A percentile compares a stretch with the other conserved stretches of the same genome.
Evolutionary conservation across 1,140 invertebrate genomes (phyloP).

Genomic region (Achatina immaculata): DNA sequence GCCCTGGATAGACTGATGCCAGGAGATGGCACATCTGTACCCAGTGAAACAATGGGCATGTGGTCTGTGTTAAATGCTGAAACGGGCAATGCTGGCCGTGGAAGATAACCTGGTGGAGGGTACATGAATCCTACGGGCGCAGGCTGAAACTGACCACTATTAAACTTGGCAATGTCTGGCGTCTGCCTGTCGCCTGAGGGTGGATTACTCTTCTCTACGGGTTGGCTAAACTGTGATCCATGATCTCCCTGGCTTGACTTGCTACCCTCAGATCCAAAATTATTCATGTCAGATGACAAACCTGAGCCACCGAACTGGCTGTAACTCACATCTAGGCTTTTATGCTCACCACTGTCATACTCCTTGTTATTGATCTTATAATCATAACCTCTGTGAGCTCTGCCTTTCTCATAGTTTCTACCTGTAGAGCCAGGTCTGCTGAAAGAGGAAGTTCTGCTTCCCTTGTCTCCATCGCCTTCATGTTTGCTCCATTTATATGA

Average conservation of each 20-base stretch:
- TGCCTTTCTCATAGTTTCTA: conserved; percentile 25
- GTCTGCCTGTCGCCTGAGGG: not conserved
- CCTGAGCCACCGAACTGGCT: conserved; percentile 9
- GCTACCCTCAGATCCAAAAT: conserved; percentile 23
- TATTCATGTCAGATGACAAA: conserved; percentile 3
- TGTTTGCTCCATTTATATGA: conserved; percentile 14
- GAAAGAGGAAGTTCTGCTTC: conserved; percentile 12
- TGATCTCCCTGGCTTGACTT: conserved; percentile 26
- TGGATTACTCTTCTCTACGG: conserved; percentile 26
- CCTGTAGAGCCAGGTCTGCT: conserved; percentile 8
- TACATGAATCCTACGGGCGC: conserved; percentile 15
- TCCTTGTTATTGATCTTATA: conserved; percentile 13
- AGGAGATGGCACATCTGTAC: not conserved
- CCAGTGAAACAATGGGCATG: not conserved
- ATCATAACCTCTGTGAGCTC: conserved; percentile 33
- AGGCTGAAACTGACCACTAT: not conserved
- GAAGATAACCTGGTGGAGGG: conserved; percentile 30
- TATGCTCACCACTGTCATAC: conserved; percentile 12
- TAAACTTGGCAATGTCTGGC: not conserved
- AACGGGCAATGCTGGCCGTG: not conserved
- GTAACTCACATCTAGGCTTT: not conserved
- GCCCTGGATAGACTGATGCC: conserved; percentile 22
- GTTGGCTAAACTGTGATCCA: conserved; percentile 41
- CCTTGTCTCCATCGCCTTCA: not conserved
- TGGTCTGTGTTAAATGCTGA: not conserved